Evolutionary conservation across 2,888 invertebrate genomes (phyloP).

Genomic region (Zhuqinia jingwanae): DNA sequence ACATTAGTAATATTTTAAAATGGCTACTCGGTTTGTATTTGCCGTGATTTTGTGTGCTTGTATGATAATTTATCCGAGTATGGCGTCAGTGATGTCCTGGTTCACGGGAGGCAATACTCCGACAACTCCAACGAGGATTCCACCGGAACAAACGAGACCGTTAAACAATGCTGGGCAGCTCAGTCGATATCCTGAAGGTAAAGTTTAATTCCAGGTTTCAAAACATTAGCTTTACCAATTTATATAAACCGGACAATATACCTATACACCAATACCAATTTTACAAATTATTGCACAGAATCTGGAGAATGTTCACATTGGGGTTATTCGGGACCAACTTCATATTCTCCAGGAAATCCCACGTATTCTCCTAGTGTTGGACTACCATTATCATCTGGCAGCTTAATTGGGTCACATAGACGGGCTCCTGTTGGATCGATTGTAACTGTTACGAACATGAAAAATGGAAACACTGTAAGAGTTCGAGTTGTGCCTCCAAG

Average conservation of each 20-base stretch:
- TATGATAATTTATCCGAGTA: not conserved
- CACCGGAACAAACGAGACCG: not conserved
- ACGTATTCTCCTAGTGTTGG: not conserved
- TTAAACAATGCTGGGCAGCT: not conserved
- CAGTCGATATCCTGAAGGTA: slow-evolving; percentile 34
- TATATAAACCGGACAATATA: no score
- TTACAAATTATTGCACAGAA: slow-evolving; percentile 47
- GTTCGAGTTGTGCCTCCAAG: slow-evolving; percentile 70
- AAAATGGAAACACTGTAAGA: slow-evolving; percentile 56
- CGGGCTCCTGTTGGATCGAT: slow-evolving; percentile 68
- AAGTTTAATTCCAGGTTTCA: no score
- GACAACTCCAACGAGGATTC: not conserved
- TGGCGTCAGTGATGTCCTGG: slow-evolving; percentile 36
- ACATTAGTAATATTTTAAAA: no score
- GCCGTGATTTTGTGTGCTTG: not conserved
- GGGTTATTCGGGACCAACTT: slow-evolving; percentile 28
- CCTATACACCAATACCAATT: slow-evolving; percentile 10
- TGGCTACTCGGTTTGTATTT: no score
- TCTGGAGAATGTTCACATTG: slow-evolving; percentile 71
- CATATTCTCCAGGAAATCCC: not conserved
- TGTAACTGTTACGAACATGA: slow-evolving; percentile 59
- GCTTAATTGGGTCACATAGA: slow-evolving; percentile 70
- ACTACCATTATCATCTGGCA: not conserved
- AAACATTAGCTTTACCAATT: not conserved
- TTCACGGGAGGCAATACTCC: slow-evolving; percentile 20